Evolutionary conservation across 2,888 invertebrate genomes (phyloP).

Genomic region (Agrochola litura): DNA sequence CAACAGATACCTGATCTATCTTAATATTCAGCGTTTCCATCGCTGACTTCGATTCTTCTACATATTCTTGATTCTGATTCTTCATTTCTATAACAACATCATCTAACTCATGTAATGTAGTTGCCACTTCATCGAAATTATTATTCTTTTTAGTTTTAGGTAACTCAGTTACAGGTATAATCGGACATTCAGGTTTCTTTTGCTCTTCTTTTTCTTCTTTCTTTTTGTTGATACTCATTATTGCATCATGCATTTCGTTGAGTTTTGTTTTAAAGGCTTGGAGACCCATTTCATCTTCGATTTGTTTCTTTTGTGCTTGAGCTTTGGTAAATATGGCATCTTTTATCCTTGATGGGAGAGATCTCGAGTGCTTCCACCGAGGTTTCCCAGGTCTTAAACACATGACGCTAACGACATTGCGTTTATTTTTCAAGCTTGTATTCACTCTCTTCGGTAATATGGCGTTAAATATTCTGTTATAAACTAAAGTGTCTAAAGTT

Average conservation of each 20-base stretch:
- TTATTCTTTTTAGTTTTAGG: slow-evolving; percentile 68
- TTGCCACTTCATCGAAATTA: slow-evolving; percentile 74
- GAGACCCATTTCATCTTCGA: slow-evolving; percentile 79
- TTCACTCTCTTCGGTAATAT: slow-evolving; percentile 81
- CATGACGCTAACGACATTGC: slow-evolving; percentile 79
- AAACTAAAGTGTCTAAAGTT: slow-evolving; percentile 88
- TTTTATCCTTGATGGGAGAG: slow-evolving; percentile 81
- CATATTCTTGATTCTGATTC: slow-evolving; percentile 74
- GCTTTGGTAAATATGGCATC: slow-evolving; percentile 86
- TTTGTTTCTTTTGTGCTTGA: slow-evolving; percentile 80
- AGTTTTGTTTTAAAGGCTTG: slow-evolving; percentile 79
- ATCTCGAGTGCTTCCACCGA: slow-evolving; percentile 73
- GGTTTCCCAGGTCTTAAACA: slow-evolving; percentile 85
- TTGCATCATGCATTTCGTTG: slow-evolving; percentile 81
- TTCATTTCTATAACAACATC: slow-evolving; percentile 77
- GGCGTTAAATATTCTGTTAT: slow-evolving; percentile 82
- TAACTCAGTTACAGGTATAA: slow-evolving; percentile 34
- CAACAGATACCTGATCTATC: slow-evolving; percentile 82
- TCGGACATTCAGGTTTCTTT: slow-evolving; percentile 41
- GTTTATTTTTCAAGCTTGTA: slow-evolving; percentile 79
- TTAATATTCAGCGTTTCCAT: slow-evolving; percentile 81
- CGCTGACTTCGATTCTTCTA: slow-evolving; percentile 74
- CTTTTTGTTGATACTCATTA: slow-evolving; percentile 72
- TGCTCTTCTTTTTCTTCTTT: slow-evolving; percentile 57
- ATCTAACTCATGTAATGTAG: slow-evolving; percentile 79